Percentiles rank a stretch among this genome's conserved stretches.
Conservation (phyloP, 2,888 invertebrate species). For the Myopa testacea region DNA sequence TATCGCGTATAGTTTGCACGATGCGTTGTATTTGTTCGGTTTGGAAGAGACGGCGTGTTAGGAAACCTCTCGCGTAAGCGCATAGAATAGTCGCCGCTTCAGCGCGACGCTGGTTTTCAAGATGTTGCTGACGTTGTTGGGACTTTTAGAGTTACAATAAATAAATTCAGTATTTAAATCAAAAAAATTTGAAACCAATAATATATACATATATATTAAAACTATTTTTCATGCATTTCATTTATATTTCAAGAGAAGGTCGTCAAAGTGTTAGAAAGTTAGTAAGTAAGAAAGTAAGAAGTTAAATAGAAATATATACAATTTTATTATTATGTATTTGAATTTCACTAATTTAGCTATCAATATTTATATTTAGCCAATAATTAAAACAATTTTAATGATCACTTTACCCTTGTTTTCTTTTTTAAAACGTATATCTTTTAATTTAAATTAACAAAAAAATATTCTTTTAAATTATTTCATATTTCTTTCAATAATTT, state of each 20-base stretch:
- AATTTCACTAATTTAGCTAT: no score
- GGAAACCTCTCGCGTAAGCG: conserved; percentile 79
- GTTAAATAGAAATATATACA: no score
- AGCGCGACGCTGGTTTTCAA: conserved; percentile 35
- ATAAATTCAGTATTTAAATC: not conserved
- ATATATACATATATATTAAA: no score
- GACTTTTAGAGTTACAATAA: conserved; percentile 15
- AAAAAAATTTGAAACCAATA: not conserved
- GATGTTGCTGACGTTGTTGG: conserved; percentile 22
- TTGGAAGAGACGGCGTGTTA: conserved; percentile 83
- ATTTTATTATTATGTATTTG: no score
- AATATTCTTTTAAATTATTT: no score
- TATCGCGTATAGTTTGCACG: conserved; percentile 69
- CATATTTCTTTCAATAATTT: no score
- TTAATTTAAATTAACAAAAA: no score
- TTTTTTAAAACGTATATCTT: no score
- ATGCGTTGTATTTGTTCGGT: conserved; percentile 84
- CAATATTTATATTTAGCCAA: no score
- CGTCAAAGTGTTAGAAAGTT: not conserved
- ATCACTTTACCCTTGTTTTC: no score
- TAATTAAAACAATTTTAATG: no score
- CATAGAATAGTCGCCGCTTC: conserved; percentile 76
- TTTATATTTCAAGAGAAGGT: not conserved
- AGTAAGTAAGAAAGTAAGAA: not conserved
- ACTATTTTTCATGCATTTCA: no score